Conservation (phyloP, 2,797 vertebrate genomes). For the Etheostoma nigrum region DNA sequence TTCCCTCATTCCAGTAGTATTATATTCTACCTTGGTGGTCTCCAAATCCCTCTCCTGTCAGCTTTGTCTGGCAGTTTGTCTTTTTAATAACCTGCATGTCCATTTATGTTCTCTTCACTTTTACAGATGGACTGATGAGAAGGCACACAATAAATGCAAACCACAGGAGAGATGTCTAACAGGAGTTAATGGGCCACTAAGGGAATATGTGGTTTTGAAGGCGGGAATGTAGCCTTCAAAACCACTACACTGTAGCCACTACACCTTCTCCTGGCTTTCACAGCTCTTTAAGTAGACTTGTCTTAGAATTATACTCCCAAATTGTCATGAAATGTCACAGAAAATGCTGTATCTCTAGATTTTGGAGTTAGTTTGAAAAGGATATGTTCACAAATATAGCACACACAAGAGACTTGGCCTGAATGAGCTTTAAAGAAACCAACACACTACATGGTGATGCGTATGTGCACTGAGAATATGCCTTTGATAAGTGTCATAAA, state of each 20-base stretch:
- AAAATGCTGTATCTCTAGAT: constrained; percentile 6
- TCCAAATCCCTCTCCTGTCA: constrained; percentile 7
- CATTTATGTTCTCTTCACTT: constrained; percentile 41
- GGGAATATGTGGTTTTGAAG: constrained; percentile 64
- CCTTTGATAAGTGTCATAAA: constrained; percentile 12
- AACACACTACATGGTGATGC: neutral
- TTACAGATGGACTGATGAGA: constrained; percentile 44
- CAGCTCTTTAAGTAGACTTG: constrained; percentile 26
- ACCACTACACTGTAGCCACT: constrained; percentile 14
- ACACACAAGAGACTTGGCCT: constrained; percentile 31
- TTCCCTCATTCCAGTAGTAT: neutral
- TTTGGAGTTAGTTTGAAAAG: constrained; percentile 34
- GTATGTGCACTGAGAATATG: constrained; percentile 3
- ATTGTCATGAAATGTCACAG: constrained; percentile 32
- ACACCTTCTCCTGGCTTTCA: constrained; percentile 33
- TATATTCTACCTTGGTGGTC: constrained; percentile 25
- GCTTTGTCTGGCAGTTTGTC: constrained; percentile 37
- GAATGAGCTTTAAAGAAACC: constrained; percentile 37
- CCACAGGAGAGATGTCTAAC: constrained; percentile 53
- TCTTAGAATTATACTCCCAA: constrained; percentile 23
- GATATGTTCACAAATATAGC: constrained; percentile 30
- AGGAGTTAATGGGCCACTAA: constrained; percentile 67
- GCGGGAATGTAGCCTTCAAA: constrained; percentile 10
- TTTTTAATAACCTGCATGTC: constrained; percentile 40
- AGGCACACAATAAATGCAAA: constrained; percentile 39